Evolutionary conservation across 2,797 vertebrate species (phyloP).

Genomic region (Nannoperca obscura): DNA sequence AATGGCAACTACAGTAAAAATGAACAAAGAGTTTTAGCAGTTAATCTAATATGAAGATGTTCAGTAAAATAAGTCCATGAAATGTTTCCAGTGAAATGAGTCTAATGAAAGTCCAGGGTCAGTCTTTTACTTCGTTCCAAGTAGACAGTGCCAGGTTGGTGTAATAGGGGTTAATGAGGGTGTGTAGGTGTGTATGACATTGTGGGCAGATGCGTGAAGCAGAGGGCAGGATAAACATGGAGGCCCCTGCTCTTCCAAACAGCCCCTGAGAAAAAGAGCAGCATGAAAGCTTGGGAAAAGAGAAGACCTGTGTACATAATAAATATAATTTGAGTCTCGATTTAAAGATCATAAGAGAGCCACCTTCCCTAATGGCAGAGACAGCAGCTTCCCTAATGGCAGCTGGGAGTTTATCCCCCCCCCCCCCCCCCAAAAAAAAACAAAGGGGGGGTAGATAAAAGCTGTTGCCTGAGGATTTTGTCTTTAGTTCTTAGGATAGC

Average conservation of each 20-base stretch:
- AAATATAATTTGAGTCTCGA: not conserved
- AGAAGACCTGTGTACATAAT: not conserved
- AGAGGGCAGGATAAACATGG: not conserved
- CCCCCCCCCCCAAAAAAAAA: slow-evolving; percentile 1
- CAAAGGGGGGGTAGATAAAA: not conserved
- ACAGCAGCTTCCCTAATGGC: not conserved
- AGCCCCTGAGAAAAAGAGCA: not conserved
- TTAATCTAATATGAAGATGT: not conserved
- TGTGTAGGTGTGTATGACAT: not conserved
- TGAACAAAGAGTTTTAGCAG: not conserved
- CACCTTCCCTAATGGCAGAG: not conserved
- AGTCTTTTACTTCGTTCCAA: not conserved
- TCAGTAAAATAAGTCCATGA: not conserved
- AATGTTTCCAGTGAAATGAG: not conserved
- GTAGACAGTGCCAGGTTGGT: not conserved
- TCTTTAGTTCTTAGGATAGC: slow-evolving; percentile 18
- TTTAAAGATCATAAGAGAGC: slow-evolving; percentile 20
- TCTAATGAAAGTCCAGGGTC: not conserved
- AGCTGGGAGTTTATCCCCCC: slow-evolving; percentile 18
- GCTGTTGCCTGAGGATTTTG: slow-evolving; percentile 30
- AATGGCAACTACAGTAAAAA: slow-evolving; percentile 1
- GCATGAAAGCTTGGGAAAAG: not conserved
- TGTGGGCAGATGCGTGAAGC: not conserved
- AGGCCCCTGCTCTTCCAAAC: not conserved
- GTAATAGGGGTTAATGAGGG: not conserved